A percentile compares a stretch with the other conserved stretches of the same genome.
Conservation (phyloP, 1,140 invertebrate species). For the Rhopalosiphum maidis region DNA sequence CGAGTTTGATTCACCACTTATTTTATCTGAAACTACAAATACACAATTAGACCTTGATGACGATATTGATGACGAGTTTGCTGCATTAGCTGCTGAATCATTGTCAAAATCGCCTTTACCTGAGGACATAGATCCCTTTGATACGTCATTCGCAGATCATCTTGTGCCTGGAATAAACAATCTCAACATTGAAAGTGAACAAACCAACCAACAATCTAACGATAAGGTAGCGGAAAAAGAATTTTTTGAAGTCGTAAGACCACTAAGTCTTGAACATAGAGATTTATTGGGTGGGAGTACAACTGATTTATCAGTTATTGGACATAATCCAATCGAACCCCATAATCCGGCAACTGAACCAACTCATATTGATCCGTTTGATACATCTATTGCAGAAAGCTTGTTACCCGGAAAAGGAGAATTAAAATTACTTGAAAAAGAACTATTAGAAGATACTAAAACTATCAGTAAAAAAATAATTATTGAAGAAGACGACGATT, state of each 20-base stretch:
- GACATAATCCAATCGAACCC: constrained; percentile 74
- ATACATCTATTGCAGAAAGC: constrained; percentile 79
- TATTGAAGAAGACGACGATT: constrained; percentile 59
- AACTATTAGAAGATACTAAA: constrained; percentile 64
- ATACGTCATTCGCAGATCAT: constrained; percentile 82
- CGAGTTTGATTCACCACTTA: constrained; percentile 61
- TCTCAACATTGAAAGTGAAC: constrained; percentile 63
- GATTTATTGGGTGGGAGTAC: constrained; percentile 69
- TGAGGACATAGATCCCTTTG: constrained; percentile 76
- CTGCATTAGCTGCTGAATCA: constrained; percentile 75
- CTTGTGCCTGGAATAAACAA: constrained; percentile 74
- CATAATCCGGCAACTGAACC: constrained; percentile 31
- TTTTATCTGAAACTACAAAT: background rate
- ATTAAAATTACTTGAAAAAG: constrained; percentile 75
- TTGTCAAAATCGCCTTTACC: constrained; percentile 52
- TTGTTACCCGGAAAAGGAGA: constrained; percentile 77
- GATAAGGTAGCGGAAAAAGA: constrained; percentile 38
- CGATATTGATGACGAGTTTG: constrained; percentile 75
- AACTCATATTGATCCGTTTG: constrained; percentile 75
- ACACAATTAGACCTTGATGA: constrained; percentile 62
- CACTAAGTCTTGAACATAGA: constrained; percentile 59
- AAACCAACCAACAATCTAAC: background rate
- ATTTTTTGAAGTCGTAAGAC: constrained; percentile 54
- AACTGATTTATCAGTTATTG: constrained; percentile 75
- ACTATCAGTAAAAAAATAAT: background rate